Evolutionary conservation across 2,797 vertebrate genomes (phyloP), one percentile per base, ranked within the genome.

Genomic region (Acomys russatus): DNA sequence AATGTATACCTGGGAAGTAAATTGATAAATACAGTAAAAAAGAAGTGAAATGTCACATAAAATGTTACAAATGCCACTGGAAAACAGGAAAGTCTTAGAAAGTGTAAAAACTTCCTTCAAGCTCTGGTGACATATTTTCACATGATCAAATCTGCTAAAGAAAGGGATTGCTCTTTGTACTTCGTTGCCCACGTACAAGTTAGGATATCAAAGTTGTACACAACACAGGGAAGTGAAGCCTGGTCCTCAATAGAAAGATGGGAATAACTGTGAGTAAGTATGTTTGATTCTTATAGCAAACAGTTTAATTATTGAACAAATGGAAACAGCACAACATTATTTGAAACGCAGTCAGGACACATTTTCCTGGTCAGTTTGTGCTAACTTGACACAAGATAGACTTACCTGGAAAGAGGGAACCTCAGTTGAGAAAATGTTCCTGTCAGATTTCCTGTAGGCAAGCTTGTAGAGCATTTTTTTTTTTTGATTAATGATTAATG

Each of bases 1-100:
- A 87, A 54, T 74, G 92, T 89, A 70, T 51, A 78, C 78, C 54
- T 94, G 93, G 74, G 76, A 93, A 94, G 33, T 64, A 83, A 94
- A 82, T 77, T 88, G 54, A 77, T 79, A 96, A 74, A 86, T 38
- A 78, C 1, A 92, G 35, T 1, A 33, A 85, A 78, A 54, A 0
- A 54, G 79, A 94, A 78, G 54, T 68, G 44, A 93, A 95, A 88
- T n/a, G 76, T 51, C 73, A 90, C 64, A 49, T 59, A n/a, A 94
- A 96, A 79, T n/a, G 79, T 35, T 59, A 88, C 68, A 54, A 49
- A 28, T 56, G 11, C 22, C 12, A 38, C 0, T 14, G 9, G 70
- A 78, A 91, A 23, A 82, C 78, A 89, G 6, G 11, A 38, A 92
- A 25, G 4, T 51, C 30, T 66, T 64, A 80, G 23, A 92, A 87